phyloP scores from a whole-genome alignment of 2,113 vertebrate species.

The Megaceryle maxima region DNA sequence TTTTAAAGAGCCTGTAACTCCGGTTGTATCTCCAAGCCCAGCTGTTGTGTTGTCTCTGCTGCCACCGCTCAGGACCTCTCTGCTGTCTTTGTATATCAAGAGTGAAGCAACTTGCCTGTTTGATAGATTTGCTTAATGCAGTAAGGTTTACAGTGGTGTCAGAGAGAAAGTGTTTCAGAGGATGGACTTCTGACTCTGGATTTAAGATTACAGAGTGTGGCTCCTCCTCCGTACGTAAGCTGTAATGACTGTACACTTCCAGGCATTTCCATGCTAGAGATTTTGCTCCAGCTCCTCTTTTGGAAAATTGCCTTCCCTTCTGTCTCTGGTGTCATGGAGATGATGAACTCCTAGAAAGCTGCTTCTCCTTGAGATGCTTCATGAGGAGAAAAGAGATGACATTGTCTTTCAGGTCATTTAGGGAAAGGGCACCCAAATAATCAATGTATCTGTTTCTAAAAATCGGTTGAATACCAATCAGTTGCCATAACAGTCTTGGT shows the following conservation, averaged over 20 bases:
- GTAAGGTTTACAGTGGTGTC: not conserved
- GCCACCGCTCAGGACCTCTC: not conserved
- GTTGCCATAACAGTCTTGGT: not conserved
- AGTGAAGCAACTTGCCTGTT: not conserved
- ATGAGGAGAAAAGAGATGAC: not conserved
- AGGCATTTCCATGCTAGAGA: not conserved
- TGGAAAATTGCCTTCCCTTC: not conserved
- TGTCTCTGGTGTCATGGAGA: not conserved
- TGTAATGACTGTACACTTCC: not conserved
- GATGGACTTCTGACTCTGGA: not conserved
- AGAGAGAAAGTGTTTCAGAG: not conserved
- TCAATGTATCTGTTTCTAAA: not conserved
- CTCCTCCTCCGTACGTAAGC: not conserved
- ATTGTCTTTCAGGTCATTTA: not conserved
- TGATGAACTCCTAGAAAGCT: not conserved
- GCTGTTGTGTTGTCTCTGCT: not conserved
- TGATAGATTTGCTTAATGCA: not conserved
- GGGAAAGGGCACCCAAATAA: not conserved
- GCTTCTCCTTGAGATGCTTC: not conserved
- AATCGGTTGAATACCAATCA: not conserved
- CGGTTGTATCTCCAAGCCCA: not conserved
- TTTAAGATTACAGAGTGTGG: not conserved
- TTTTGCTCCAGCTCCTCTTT: not conserved
- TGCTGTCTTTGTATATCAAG: not conserved
- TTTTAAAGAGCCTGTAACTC: not conserved